Conservation (phyloP, 2,797 vertebrate species). For the Crenichthys baileyi region DNA sequence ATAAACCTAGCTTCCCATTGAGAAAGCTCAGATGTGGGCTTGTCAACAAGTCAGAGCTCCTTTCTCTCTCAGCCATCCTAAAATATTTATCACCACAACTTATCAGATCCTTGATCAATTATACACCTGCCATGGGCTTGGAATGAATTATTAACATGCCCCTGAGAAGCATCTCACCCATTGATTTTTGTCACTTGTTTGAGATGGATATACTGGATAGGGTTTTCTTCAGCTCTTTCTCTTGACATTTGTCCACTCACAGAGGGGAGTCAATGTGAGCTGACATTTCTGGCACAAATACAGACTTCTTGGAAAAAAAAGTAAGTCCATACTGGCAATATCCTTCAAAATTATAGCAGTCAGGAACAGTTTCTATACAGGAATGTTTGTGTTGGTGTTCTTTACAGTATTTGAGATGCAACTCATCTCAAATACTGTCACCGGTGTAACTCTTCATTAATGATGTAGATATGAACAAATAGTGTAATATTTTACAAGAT, state of each 20-base stretch:
- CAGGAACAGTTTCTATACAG: background rate
- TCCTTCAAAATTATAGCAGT: background rate
- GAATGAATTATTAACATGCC: conserved; percentile 78
- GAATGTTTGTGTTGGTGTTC: background rate
- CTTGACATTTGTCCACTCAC: conserved; percentile 55
- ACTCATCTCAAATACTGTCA: too few relatives aligned
- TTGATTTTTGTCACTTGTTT: conserved; percentile 77
- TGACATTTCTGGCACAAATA: conserved; percentile 37
- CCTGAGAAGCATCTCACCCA: conserved; percentile 72
- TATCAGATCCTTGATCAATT: conserved; percentile 77
- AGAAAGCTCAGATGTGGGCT: conserved; percentile 33
- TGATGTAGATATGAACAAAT: background rate
- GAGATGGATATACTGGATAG: conserved; percentile 70
- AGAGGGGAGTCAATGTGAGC: conserved; percentile 13
- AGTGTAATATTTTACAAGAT: background rate
- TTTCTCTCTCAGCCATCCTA: conserved; percentile 51
- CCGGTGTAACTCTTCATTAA: background rate
- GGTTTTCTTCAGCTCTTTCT: conserved; percentile 58
- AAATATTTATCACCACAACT: conserved; percentile 81
- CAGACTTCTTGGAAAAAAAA: background rate
- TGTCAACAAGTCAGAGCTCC: conserved; percentile 51
- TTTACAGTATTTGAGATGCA: background rate
- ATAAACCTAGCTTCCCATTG: conserved; percentile 45
- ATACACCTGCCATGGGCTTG: conserved; percentile 70
- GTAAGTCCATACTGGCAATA: background rate